Evolutionary conservation across 2,888 invertebrate genomes (phyloP).

Genomic region (Agrochola lota): DNA sequence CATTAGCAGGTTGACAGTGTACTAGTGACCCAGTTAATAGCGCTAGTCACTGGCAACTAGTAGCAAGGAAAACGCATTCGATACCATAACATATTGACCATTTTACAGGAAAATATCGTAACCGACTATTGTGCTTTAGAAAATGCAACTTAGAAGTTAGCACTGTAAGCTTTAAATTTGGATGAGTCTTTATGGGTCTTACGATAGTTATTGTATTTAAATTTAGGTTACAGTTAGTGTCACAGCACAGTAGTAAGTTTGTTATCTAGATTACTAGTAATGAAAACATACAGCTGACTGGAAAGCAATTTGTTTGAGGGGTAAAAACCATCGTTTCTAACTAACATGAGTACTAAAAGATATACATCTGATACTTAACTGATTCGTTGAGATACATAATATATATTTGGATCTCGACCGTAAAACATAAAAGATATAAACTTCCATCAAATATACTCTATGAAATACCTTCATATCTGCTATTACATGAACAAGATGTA

Average conservation of each 20-base stretch:
- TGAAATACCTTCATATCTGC: not conserved
- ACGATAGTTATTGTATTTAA: not conserved
- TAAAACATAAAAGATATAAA: not conserved
- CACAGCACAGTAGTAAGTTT: conserved; percentile 1
- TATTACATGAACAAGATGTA: not conserved
- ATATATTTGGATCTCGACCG: not conserved
- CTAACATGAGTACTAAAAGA: not conserved
- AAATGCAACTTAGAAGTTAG: not conserved
- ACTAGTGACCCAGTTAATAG: conserved; percentile 57
- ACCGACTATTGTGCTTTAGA: not conserved
- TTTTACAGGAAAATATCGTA: not conserved
- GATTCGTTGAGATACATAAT: too few relatives aligned
- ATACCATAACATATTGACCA: conserved; percentile 29
- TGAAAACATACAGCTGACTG: conserved; percentile 11
- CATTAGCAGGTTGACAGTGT: conserved; percentile 54
- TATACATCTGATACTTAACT: not conserved
- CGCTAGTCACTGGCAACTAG: conserved; percentile 46
- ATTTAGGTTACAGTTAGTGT: not conserved
- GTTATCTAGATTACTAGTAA: conserved; percentile 26
- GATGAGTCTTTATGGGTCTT: not conserved
- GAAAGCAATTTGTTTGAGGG: not conserved
- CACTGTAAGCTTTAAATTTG: not conserved
- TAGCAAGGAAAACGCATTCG: conserved; percentile 34
- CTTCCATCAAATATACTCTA: not conserved
- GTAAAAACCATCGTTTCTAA: not conserved